Base-by-base conservation (phyloP, 2,888 invertebrate genomes). In the Cataglyphis rosenhaueri region DNA sequence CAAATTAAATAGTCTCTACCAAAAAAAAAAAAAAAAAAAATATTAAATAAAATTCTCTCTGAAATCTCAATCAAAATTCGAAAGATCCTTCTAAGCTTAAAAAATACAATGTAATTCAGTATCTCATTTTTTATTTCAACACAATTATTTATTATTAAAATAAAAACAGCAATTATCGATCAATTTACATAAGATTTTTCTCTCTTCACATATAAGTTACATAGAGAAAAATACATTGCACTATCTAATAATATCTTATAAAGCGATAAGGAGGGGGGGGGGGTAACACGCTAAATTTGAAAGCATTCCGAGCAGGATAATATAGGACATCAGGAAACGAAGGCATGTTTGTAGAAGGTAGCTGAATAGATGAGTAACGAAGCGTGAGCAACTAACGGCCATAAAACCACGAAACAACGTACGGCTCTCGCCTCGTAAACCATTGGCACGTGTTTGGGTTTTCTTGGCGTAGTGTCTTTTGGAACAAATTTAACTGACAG, bases 351-450 rank as follows among this genome's bases (percentile, higher is more conserved):
- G 83, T 61, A 52, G 79, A 84, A 82, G 84, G 82, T 83, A 78
- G 74, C 68, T 29, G 83, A 75, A 82, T 78, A 81, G 71, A 76
- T 84, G 84, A 87, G 85, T 88, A 88, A 88, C 87, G 88, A 88
- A 86, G 82, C 88, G 84, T 88, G 86, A 88, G 88, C 85, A 87
- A 87, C 88, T 88, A 88, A 88, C 86, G 79, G 79, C 83, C 87
- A 85, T 88, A 86, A 88, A 85, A 86, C 87, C 86, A 84, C 87
- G 88, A 89, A 90, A 89, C 89, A 91, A 86, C 86, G 90, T 87
- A 76, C 82, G 82, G 83, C 84, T 74, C 59, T 57, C 57, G 21
- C 75, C 86, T 89, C 90, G 88, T 90, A 88, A 90, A 91, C 86
- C 87, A 85, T 78, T 82, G 84, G 85, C 86, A 90, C 88, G 90